Evolutionary conservation across 2,113 vertebrate genomes (phyloP), one percentile per base, ranked within the genome.

Genomic region (Cyanoramphus novaezelandiae): DNA sequence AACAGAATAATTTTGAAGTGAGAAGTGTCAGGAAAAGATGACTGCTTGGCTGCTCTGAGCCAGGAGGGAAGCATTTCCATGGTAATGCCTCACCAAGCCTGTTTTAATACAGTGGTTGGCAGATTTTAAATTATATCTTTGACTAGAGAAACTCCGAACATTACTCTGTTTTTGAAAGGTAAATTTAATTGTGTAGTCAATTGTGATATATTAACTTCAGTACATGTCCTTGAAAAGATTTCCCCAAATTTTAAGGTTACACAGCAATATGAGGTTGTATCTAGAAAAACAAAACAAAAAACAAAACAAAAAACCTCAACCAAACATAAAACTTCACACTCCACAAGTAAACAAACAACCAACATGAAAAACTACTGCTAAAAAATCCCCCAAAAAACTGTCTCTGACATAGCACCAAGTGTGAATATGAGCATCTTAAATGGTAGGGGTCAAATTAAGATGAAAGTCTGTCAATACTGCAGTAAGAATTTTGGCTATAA

Each of bases 271-370:
- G 17, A 76, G 4, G 17, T 19, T 33, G 11, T 14, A 59, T 52
- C 18, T 47, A 41, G 39, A 9, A 69, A 37, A 46, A 49, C 10
- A 16, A 37, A 65, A 6, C 7, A 50, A 17, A 16, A 39, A 24
- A 5, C 2, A 33, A 57, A 41, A 41, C 3, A 23, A 62, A 50
- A 67, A 57, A 52, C 0, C 15, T 2, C 14, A 33, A n/a, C 0
- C 8, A 65, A 79, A 6, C 8, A 53, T 52, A 55, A 57, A 63
- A 4, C 2, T 6, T 4, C 6, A 6, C 2, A 25, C 13, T 0
- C 2, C 7, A 67, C 6, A 35, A 53, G 35, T 7, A 44, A 27
- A n/a, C 19, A 25, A 47, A 84, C 19, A 57, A 39, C 10, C 37
- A 37, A 37, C 37, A 37, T 37, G 6, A 33, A n/a, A 31, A 17